Evolutionary conservation across 2,113 vertebrate genomes (phyloP).

Genomic region (Hystrix cristata): DNA sequence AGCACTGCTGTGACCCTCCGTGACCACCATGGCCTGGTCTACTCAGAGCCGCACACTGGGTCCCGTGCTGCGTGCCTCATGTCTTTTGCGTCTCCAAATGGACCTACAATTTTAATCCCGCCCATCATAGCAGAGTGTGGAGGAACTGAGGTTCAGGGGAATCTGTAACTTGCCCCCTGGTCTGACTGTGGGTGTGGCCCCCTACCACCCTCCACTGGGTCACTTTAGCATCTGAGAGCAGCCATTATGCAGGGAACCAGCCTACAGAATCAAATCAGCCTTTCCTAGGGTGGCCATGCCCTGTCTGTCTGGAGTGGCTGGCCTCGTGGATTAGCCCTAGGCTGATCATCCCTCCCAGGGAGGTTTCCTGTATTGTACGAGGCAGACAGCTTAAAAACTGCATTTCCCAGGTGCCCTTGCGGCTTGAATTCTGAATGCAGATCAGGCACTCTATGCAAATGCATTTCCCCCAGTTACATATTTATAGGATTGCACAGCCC

Average conservation of each 20-base stretch:
- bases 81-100: not conserved
- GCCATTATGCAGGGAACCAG: no score
- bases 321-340: not conserved
- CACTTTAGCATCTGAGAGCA: accelerated
- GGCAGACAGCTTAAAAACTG: not conserved
- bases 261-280: accelerated
- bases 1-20: accelerated
- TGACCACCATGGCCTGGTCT: accelerated
- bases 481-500: accelerated
- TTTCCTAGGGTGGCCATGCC: not conserved
- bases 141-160: not conserved
- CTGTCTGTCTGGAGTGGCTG: accelerated
- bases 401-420: not conserved
- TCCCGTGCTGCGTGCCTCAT: accelerated
- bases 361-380: not conserved
- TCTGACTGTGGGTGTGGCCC: not conserved
- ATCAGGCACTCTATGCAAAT: accelerated
- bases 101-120: not conserved
- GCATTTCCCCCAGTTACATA: accelerated
- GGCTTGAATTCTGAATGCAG: not conserved
- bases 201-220: accelerated
- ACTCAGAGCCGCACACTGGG: not conserved
- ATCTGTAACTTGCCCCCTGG: not conserved
- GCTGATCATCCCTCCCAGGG: not conserved
- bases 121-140: accelerated